Conservation (phyloP, 2,888 invertebrate species). For the Melipona beecheii region DNA sequence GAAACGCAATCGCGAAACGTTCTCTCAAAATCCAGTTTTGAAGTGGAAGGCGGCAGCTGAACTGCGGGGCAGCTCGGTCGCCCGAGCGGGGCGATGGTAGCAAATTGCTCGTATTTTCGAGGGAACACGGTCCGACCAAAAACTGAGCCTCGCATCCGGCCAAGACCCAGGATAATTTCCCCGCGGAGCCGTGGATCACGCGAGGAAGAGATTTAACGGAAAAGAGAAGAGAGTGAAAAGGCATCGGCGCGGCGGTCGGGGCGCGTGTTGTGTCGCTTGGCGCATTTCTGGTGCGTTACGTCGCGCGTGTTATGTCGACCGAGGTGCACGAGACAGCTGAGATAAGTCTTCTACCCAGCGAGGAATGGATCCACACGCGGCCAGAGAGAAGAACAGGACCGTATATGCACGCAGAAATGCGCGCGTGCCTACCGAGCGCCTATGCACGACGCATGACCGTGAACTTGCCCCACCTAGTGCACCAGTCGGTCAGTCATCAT, state of each 20-base stretch:
- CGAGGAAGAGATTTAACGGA: neutral
- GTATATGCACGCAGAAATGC: constrained; percentile 59
- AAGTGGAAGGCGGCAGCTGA: too few species aligned
- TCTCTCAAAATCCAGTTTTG: neutral
- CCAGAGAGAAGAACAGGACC: constrained; percentile 38
- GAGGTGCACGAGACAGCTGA: constrained; percentile 48
- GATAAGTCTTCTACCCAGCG: constrained; percentile 54
- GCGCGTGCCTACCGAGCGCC: constrained; percentile 69
- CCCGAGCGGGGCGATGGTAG: neutral
- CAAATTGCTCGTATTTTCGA: constrained; percentile 1
- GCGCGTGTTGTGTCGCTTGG: neutral
- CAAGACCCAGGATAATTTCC: neutral
- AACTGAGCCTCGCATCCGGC: constrained; percentile 6
- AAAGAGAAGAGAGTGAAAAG: neutral
- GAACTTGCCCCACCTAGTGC: constrained; percentile 80
- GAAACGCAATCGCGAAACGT: neutral
- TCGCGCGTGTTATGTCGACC: constrained; percentile 44
- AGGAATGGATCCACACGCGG: constrained; percentile 25
- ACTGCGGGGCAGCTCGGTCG: neutral
- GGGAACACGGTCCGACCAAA: neutral
- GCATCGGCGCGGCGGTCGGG: too few species aligned
- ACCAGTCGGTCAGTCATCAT: constrained; percentile 78
- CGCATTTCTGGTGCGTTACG: constrained; percentile 41
- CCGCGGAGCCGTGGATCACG: neutral
- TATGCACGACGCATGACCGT: constrained; percentile 77